Percentiles rank a stretch among this genome's conserved stretches.
Conservation (phyloP, 2,888 invertebrate genomes). For the Bimastos eiseni region DNA sequence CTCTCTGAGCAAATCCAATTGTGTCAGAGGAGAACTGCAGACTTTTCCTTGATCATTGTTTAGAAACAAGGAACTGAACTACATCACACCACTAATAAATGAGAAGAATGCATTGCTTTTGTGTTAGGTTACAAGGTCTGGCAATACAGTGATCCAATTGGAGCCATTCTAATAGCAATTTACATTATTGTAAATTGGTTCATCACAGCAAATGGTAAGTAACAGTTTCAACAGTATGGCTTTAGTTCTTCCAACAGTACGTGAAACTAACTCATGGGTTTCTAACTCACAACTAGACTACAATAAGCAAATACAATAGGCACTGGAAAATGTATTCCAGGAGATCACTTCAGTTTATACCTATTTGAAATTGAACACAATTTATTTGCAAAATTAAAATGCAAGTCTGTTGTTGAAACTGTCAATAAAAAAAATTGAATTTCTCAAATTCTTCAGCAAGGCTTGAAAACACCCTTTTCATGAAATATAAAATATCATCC, state of each 20-base stretch:
- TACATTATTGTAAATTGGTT: slow-evolving; percentile 64
- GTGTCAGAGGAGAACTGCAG: background rate
- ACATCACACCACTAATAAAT: background rate
- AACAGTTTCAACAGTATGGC: background rate
- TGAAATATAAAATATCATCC: no score
- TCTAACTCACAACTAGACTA: no score
- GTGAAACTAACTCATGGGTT: background rate
- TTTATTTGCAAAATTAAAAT: background rate
- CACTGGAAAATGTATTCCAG: background rate
- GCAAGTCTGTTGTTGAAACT: background rate
- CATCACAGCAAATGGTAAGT: slow-evolving; percentile 61
- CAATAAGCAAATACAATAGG: background rate
- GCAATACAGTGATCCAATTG: slow-evolving; percentile 63
- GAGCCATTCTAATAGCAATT: slow-evolving; percentile 63
- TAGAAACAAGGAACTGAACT: background rate
- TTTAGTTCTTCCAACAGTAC: background rate
- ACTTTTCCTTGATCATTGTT: background rate
- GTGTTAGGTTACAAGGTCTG: slow-evolving; percentile 44
- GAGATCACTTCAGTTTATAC: background rate
- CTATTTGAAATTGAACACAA: background rate
- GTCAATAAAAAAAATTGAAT: background rate
- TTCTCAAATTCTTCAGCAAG: background rate
- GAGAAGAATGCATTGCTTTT: background rate
- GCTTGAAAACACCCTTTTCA: background rate
- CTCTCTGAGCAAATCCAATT: background rate